phyloP scores from a whole-genome alignment of 2,888 invertebrate genomes.

The Poecilobothrus nobilitatus region DNA sequence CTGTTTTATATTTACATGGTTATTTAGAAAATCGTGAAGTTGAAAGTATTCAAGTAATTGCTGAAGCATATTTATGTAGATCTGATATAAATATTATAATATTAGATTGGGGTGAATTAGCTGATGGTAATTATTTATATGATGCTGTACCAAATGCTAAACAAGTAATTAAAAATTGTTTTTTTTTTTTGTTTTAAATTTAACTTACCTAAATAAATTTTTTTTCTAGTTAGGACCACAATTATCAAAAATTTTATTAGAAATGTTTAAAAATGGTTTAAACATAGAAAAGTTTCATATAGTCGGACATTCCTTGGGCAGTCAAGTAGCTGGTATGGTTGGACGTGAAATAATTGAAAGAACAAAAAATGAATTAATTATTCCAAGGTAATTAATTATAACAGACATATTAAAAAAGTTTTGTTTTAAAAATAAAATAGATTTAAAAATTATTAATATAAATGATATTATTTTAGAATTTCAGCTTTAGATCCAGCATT shows the following conservation, averaged over 20 bases:
- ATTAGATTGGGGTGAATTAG: slow-evolving; percentile 40
- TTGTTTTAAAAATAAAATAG: neutral
- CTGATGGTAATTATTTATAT: slow-evolving; percentile 41
- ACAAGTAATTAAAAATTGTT: slow-evolving; percentile 26
- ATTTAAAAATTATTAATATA: neutral
- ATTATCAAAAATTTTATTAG: slow-evolving; percentile 33
- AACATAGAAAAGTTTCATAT: slow-evolving; percentile 36
- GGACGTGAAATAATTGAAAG: slow-evolving; percentile 33
- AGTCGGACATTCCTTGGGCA: slow-evolving; percentile 42
- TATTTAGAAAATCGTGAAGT: slow-evolving; percentile 51
- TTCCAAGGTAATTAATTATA: slow-evolving; percentile 25
- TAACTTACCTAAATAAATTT: neutral
- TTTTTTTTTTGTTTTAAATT: neutral
- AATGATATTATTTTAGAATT: slow-evolving; percentile 38
- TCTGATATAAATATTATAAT: slow-evolving; percentile 37
- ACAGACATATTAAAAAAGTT: no score
- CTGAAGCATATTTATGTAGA: slow-evolving; percentile 38
- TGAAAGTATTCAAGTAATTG: slow-evolving; percentile 49
- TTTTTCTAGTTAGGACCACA: slow-evolving; percentile 31
- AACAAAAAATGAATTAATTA: slow-evolving; percentile 26
- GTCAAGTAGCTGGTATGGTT: slow-evolving; percentile 38
- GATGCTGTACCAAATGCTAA: slow-evolving; percentile 40
- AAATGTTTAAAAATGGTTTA: slow-evolving; percentile 36
- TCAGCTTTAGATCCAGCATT: slow-evolving; percentile 55
- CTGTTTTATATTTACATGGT: slow-evolving; percentile 53